phyloP scores from a whole-genome alignment of 2,113 vertebrate species.

The Ctenomys sociabilis region DNA sequence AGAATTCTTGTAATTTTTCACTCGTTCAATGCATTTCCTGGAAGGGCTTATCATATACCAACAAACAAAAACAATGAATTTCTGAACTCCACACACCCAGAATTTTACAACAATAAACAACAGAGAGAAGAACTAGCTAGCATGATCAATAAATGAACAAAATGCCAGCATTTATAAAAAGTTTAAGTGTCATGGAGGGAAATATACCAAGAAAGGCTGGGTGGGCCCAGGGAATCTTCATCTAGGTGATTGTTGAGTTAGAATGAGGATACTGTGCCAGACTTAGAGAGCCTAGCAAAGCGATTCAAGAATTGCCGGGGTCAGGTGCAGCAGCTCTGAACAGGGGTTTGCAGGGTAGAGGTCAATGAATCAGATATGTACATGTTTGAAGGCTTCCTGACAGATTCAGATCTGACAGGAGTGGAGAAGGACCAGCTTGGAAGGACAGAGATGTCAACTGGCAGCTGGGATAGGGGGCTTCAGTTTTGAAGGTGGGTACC shows the following conservation, averaged over 20 bases:
- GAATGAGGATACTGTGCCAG: neutral
- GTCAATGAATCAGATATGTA: neutral
- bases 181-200: neutral
- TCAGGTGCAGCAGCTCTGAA: neutral
- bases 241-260: neutral
- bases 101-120: neutral
- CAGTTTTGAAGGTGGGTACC: neutral
- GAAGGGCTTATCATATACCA: neutral
- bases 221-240: neutral
- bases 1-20: neutral
- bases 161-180: rapidly evolving
- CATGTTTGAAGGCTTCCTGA: neutral
- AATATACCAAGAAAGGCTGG: neutral
- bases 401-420: neutral
- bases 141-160: neutral
- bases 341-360: no score
- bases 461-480: neutral
- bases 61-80: neutral
- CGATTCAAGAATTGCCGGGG: neutral
- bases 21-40: neutral
- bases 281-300: neutral
- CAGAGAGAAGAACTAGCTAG: neutral
- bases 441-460: neutral
- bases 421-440: neutral
- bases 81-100: neutral